A percentile compares a stretch with the other conserved stretches of the same genome.
Conservation (phyloP, 2,113 vertebrate genomes). For the Nematolebias whitei region DNA sequence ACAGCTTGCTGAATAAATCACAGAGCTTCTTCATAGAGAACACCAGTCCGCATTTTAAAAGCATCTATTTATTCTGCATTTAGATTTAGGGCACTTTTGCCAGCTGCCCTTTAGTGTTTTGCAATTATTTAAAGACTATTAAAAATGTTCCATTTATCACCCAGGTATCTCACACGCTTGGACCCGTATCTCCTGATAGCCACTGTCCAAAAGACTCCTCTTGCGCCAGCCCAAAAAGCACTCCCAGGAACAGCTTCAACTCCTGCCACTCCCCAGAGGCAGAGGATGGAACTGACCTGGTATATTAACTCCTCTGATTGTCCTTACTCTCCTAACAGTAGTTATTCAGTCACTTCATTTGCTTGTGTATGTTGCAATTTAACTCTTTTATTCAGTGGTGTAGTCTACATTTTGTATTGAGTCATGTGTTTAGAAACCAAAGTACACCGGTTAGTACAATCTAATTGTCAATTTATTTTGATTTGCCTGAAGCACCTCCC, state of each 20-base stretch:
- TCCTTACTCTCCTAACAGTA: neutral
- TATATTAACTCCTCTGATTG: slow-evolving; percentile 13
- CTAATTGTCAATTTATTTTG: too few relatives aligned
- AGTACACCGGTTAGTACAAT: too few relatives aligned
- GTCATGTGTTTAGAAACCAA: too few relatives aligned
- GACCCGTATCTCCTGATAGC: slow-evolving; percentile 62
- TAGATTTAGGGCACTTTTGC: neutral
- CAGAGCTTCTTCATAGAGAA: neutral
- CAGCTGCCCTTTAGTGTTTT: neutral
- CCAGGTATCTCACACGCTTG: slow-evolving; percentile 64
- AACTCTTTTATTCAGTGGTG: too few relatives aligned
- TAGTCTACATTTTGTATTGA: too few relatives aligned
- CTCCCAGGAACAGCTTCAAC: slow-evolving; percentile 75
- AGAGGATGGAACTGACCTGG: slow-evolving; percentile 76
- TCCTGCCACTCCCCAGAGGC: slow-evolving; percentile 77
- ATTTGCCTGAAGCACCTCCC: too few relatives aligned
- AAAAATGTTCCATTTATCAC: neutral
- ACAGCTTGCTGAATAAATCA: neutral
- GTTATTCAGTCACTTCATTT: neutral
- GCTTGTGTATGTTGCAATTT: neutral
- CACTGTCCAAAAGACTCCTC: slow-evolving; percentile 60
- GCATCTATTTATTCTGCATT: neutral
- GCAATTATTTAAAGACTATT: neutral
- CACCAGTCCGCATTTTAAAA: neutral
- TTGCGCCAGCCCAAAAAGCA: slow-evolving; percentile 74